These are phyloP conservation scores for Furnarius figulus DNA, from an alignment of 2,113 vertebrate genomes.

Conservation along the genomic window DNA sequence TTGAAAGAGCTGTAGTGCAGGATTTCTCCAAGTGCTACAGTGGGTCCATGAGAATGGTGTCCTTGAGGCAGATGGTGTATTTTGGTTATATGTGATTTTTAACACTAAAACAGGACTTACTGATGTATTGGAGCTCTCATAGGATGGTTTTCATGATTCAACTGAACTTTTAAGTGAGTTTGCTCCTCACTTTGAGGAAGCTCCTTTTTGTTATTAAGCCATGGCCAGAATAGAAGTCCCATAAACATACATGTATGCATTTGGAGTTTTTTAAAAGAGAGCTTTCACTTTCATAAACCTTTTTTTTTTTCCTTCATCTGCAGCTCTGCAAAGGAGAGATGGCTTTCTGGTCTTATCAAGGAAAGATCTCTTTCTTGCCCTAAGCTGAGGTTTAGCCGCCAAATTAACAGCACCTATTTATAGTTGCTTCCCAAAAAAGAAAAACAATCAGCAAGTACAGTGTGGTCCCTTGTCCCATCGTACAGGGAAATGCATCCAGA, in stretches of 20 bases:
- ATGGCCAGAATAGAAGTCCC: not conserved
- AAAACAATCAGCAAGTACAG: not conserved
- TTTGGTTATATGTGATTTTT: not conserved
- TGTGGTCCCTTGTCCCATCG: not conserved
- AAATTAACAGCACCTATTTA: not conserved
- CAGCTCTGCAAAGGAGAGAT: not conserved
- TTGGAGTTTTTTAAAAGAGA: not conserved
- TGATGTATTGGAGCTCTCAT: not conserved
- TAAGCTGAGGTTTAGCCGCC: conserved; percentile 1
- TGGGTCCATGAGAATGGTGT: not conserved
- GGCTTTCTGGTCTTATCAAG: not conserved
- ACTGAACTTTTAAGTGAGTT: not conserved
- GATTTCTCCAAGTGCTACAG: not conserved
- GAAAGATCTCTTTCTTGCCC: not conserved
- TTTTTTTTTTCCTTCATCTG: not conserved
- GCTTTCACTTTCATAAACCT: not conserved
- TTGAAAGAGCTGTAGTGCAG: not conserved
- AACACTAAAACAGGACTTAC: not conserved
- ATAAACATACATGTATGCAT: accelerated
- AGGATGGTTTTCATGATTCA: not conserved
- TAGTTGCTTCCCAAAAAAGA: conserved; percentile 11
- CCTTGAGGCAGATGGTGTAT: not conserved
- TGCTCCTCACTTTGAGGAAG: not conserved
- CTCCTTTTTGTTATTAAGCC: not conserved
- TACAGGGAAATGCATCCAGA: not conserved